phyloP scores from a whole-genome alignment of 2,888 invertebrate genomes.

The Zootermopsis nevadensis region DNA sequence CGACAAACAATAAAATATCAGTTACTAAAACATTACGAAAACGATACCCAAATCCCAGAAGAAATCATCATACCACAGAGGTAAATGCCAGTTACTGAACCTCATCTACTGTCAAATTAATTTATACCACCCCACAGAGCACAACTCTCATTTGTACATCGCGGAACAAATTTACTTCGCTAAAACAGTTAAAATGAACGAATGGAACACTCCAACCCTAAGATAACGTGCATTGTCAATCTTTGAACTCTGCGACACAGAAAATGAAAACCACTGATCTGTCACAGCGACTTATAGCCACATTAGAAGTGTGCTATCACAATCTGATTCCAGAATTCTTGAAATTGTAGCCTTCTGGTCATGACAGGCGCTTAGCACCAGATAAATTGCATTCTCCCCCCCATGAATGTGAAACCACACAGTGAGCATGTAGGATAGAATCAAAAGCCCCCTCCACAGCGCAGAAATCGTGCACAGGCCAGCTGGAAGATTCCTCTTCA shows the following conservation, averaged over 20 bases:
- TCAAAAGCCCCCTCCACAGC: neutral
- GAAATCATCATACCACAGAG: neutral
- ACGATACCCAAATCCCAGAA: neutral
- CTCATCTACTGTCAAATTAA: too few species aligned
- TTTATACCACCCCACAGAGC: too few species aligned
- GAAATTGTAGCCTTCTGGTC: slow-evolving; percentile 19
- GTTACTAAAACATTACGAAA: too few species aligned
- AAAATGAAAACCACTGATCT: slow-evolving; percentile 9
- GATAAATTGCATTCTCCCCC: neutral
- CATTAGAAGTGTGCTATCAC: slow-evolving; percentile 14
- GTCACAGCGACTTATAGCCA: slow-evolving; percentile 13
- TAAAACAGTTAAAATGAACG: slow-evolving; percentile 14
- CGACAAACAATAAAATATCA: too few species aligned
- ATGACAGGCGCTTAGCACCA: slow-evolving; percentile 33
- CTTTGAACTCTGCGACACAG: slow-evolving; percentile 19
- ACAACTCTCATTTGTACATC: too few species aligned
- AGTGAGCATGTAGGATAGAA: slow-evolving; percentile 13
- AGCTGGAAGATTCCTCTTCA: slow-evolving; percentile 17
- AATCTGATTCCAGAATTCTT: neutral
- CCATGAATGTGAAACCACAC: neutral
- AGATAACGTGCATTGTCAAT: neutral
- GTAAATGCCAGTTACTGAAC: neutral
- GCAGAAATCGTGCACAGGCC: neutral
- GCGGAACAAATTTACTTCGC: neutral
- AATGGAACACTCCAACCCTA: slow-evolving; percentile 37